A percentile compares a stretch with the other conserved stretches of the same genome.
Evolutionary conservation across 2,113 vertebrate species (phyloP).

Genomic region (Solea senegalensis): DNA sequence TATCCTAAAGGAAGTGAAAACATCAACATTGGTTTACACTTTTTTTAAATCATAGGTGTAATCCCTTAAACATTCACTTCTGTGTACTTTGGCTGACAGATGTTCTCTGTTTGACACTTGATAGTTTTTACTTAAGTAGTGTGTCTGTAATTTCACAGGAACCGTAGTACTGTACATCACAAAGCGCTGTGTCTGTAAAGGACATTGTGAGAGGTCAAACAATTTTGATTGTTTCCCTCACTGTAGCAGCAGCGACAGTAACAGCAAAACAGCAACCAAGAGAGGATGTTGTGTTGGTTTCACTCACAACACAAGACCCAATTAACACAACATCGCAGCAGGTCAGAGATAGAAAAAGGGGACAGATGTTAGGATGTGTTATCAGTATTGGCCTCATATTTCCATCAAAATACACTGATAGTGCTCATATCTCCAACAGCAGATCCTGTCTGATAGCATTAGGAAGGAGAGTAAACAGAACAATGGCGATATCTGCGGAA

Average conservation of each 20-base stretch:
- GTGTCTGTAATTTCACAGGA: slow-evolving; percentile 1
- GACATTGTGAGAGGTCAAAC: slow-evolving; percentile 23
- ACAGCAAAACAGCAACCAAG: neutral
- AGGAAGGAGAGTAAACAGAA: slow-evolving; percentile 45
- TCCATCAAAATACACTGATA: slow-evolving; percentile 44
- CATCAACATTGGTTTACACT: slow-evolving; percentile 19
- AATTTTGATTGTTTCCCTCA: slow-evolving; percentile 32
- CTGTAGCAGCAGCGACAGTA: neutral
- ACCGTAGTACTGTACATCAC: neutral
- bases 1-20: slow-evolving; percentile 47
- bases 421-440: slow-evolving; percentile 11
- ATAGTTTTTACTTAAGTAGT: neutral
- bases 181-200: neutral
- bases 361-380: slow-evolving; percentile 13
- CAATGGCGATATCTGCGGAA: slow-evolving; percentile 8
- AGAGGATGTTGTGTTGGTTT: slow-evolving; percentile 45
- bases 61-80: neutral
- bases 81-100: neutral
- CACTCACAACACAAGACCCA: slow-evolving; percentile 18
- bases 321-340: slow-evolving; percentile 12
- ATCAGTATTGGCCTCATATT: slow-evolving; percentile 38
- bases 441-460: slow-evolving; percentile 11
- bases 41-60: neutral
- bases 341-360: neutral
- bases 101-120: neutral